phyloP scores from a whole-genome alignment of 2,113 vertebrate genomes.

The Pica pica region DNA sequence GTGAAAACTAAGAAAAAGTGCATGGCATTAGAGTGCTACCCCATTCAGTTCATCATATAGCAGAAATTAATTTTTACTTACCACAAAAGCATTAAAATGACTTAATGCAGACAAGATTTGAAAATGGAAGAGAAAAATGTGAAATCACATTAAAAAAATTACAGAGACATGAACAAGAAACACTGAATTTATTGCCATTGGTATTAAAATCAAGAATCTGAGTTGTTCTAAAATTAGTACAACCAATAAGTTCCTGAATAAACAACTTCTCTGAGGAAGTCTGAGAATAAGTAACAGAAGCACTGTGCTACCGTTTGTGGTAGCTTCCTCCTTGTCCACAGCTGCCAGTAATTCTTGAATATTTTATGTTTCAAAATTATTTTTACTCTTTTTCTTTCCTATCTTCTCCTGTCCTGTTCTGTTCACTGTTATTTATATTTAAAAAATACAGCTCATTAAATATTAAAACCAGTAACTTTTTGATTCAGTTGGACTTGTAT shows the following conservation, averaged over 20 bases:
- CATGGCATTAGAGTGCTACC: neutral
- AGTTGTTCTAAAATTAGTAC: neutral
- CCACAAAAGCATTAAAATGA: neutral
- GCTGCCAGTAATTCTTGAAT: neutral
- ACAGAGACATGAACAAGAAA: neutral
- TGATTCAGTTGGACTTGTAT: neutral
- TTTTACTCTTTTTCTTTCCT: neutral
- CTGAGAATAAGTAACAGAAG: neutral
- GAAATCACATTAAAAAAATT: neutral
- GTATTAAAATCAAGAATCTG: neutral
- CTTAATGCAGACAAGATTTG: neutral
- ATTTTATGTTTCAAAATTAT: neutral
- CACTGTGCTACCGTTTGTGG: neutral
- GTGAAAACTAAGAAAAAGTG: neutral
- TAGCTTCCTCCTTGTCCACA: neutral
- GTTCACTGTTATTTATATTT: neutral
- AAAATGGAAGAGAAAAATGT: neutral
- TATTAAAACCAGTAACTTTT: neutral
- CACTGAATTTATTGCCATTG: neutral
- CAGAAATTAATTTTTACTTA: neutral
- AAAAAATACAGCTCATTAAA: neutral
- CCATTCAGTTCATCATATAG: neutral
- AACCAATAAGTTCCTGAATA: neutral
- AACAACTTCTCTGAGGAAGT: neutral
- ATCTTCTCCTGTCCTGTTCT: neutral